These are phyloP conservation scores for Raja brachyura DNA, from an alignment of 2,113 vertebrate genomes.

Conservation along the genomic window DNA sequence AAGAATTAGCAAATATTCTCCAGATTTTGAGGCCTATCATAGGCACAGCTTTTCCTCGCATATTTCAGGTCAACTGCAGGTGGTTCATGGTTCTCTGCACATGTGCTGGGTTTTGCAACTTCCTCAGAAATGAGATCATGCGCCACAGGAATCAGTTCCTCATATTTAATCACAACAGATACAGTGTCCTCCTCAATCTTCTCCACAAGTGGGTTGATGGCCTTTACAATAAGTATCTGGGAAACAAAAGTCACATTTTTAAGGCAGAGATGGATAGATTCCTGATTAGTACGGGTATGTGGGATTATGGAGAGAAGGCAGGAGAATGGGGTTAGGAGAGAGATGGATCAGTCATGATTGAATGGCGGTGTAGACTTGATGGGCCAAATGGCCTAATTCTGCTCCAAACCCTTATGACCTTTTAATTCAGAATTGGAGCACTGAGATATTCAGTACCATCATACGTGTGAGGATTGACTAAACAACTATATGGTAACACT, in stretches of 20 bases:
- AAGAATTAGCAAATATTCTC: background rate
- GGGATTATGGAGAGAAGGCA: too few relatives aligned
- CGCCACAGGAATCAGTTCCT: background rate
- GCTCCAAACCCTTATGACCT: too few relatives aligned
- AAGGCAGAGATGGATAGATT: too few relatives aligned
- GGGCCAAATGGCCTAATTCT: too few relatives aligned
- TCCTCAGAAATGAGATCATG: background rate
- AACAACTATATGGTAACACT: background rate
- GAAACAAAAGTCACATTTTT: background rate
- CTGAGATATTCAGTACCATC: background rate
- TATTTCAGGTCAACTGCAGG: background rate
- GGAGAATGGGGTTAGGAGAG: too few relatives aligned
- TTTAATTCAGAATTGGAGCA: background rate
- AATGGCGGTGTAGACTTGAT: too few relatives aligned
- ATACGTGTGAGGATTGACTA: background rate
- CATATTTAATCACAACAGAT: slow-evolving; percentile 23
- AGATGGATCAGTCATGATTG: too few relatives aligned
- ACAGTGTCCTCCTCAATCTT: slow-evolving; percentile 11
- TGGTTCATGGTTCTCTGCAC: background rate
- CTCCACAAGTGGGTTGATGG: slow-evolving; percentile 5
- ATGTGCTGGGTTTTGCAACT: background rate
- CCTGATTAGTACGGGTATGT: too few relatives aligned
- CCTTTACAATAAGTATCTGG: slow-evolving; percentile 28
- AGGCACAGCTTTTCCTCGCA: background rate
- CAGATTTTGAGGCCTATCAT: slow-evolving; percentile 20